Conservation (phyloP, 2,888 invertebrate genomes). For the Aromia moschata region DNA sequence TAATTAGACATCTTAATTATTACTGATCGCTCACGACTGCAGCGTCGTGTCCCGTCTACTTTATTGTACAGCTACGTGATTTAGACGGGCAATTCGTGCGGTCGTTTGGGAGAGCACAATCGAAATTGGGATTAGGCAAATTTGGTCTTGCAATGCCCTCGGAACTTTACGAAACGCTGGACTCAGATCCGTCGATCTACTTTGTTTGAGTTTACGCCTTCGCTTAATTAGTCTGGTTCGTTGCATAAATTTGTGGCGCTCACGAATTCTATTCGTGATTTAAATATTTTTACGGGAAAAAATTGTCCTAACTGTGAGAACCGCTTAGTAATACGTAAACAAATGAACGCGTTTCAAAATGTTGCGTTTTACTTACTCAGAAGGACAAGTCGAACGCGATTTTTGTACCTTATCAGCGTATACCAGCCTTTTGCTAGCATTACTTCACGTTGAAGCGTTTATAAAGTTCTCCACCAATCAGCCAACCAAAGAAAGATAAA, state of each 20-base stretch:
- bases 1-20: constrained; percentile 35
- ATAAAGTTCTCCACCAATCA: too few relatives aligned
- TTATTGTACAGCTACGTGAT: constrained; percentile 18
- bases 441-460: too few relatives aligned
- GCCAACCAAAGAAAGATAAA: too few relatives aligned
- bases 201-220: constrained; percentile 14
- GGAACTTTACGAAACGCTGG: constrained; percentile 14
- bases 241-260: not conserved
- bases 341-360: too few relatives aligned
- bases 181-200: constrained; percentile 6
- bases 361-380: too few relatives aligned
- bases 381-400: too few relatives aligned
- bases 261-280: constrained; percentile 21
- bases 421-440: too few relatives aligned
- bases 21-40: constrained; percentile 34
- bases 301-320: not conserved
- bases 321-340: too few relatives aligned
- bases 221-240: constrained; percentile 13
- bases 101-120: constrained; percentile 11
- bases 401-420: too few relatives aligned
- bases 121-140: constrained; percentile 13
- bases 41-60: constrained; percentile 19
- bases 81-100: constrained; percentile 13
- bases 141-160: constrained; percentile 14
- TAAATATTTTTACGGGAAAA: not conserved